Evolutionary conservation across 1,140 invertebrate genomes (phyloP), one percentile per base, ranked within the genome.

Genomic region (Pentalonia nigronervosa): DNA sequence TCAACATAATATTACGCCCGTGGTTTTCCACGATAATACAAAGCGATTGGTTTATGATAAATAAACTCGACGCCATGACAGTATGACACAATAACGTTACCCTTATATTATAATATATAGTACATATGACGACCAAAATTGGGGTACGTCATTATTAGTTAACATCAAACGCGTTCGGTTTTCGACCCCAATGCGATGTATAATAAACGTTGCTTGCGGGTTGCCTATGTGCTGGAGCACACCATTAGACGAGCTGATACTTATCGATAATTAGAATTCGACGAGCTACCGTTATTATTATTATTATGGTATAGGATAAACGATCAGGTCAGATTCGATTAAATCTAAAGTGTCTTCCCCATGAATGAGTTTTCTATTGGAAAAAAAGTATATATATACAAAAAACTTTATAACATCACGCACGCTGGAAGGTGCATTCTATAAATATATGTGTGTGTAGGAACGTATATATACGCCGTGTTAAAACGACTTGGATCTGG

Each of bases 111-210:
- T 76, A 86, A 86, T 86, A 86, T 87, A 47, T 47, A 87, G 36
- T n/a, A 47, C 41, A 30, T 87, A 47, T 87, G 36, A 87, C 84
- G 45, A 30, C 48, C 17, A 21, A 89, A 36, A 89, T 89, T 56
- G 48, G 88, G 88, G n/a, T 56, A 89, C 23, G 88, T 89, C 88
- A 56, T 89, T 89, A 89, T 89, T 89, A 89, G 88, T 89, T 89
- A 56, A 89, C 88, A 89, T 89, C 88, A 89, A 89, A 89, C 50
- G 50, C 50, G 88, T 56, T 56, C 21, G 21, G 88, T 23, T 89
- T 89, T 89, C 53, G 88, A 89, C 88, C 50, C 50, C 50, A 7
- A 25, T 41, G 50, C 48, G 34, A 89, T 89, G 34, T 76, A 76
- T 89, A 88, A 88, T 88, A 88, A 76, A 88, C 48, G 87, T 53